Evolutionary conservation across 1,140 invertebrate species (phyloP).

Genomic region (Drosophila sproati): DNA sequence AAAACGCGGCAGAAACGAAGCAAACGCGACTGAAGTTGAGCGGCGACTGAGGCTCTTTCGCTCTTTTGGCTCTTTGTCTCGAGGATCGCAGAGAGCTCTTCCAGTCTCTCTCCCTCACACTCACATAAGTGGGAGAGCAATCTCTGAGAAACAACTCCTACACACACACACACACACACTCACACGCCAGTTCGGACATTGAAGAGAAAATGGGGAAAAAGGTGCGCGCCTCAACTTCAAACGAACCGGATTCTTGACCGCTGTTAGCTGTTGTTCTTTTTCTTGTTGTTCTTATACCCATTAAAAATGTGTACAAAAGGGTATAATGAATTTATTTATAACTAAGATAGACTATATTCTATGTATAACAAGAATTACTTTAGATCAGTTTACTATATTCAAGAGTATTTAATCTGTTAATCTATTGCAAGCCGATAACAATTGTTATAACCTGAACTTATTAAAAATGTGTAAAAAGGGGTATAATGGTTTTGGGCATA

Average conservation of each 20-base stretch:
- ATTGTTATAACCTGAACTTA: no score
- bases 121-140: not conserved
- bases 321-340: no score
- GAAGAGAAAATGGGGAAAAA: conserved; percentile 31
- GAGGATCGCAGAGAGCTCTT: conserved; percentile 5
- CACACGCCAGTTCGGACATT: not conserved
- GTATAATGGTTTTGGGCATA: no score
- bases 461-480: no score
- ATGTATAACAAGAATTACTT: no score
- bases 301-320: no score
- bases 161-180: conserved; percentile 33
- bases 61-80: not conserved
- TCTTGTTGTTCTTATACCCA: no score
- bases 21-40: conserved; percentile 59
- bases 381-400: no score
- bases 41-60: conserved; percentile 24
- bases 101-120: not conserved
- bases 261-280: not conserved
- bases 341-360: no score
- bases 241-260: conserved; percentile 70
- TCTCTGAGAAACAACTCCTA: conserved; percentile 7
- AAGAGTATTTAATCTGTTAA: no score
- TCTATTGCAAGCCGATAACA: no score
- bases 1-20: conserved; percentile 10
- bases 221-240: conserved; percentile 72